Base-by-base conservation (phyloP, 2,797 vertebrate species). In the Melopsittacus undulatus region DNA sequence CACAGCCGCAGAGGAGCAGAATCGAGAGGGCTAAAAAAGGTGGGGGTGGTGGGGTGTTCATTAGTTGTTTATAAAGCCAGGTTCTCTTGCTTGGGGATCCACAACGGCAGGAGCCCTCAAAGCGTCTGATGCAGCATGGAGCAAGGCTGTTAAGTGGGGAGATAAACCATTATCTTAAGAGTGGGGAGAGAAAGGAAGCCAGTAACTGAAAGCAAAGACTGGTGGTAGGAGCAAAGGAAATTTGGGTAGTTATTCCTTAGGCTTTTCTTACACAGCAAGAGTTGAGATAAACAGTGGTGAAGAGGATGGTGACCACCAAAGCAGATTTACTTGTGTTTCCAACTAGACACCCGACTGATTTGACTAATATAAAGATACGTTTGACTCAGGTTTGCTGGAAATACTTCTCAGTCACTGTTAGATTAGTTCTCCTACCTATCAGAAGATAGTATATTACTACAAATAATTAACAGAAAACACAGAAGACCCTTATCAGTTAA, bases 21-120 rank as follows among this genome's bases (percentile, higher is more conserved):
- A 27, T 1, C 0, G 14, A 11, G 48, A 30, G 10, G 40, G 38
- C 34, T 40, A 56, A 59, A 59, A 59, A 36, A n/a, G 42, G 54
- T 2, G 34, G 46, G 4, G 10, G 32, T 15, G 63, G 29, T 5
- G 52, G 24, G 61, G 34, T 14, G 51, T 20, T 38, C 36, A 2
- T 4, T 7, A 3, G 12, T 5, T 5, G 20, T 18, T n/a, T 10
- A 2, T 1, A 21, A n/a, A 23, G 21, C 38, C 22, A 5, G 20
- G 46, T 10, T 52, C 24, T 30, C 20, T 19, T 32, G 27, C 61
- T 4, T 59, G 56, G 7, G 22, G 13, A 8, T 24, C 42, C 18
- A 2, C 26, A 15, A 6, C 30, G 34, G 51, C 68, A 32, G n/a
- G 43, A 46, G 26, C 5, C 40, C 84, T 24, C 9, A 5, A 14